Evolutionary conservation across 2,113 vertebrate genomes (phyloP).

Genomic region (Hymenochirus boettgeri): DNA sequence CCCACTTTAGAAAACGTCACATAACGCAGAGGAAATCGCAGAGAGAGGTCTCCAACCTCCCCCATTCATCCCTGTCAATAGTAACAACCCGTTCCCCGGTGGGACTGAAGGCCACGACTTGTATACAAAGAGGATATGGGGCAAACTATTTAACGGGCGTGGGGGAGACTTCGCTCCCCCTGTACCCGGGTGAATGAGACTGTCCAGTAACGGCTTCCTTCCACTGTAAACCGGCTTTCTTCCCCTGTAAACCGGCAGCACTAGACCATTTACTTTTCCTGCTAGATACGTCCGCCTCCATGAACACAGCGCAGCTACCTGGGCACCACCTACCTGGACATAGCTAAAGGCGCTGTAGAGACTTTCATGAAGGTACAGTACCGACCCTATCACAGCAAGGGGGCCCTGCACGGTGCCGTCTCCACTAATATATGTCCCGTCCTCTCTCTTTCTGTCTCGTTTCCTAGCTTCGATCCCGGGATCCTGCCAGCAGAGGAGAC

Average conservation of each 20-base stretch:
- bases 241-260: conserved; percentile 63
- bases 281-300: conserved; percentile 91
- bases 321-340: conserved; percentile 92
- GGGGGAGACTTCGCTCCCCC: not conserved
- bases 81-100: not conserved
- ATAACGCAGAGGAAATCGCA: not conserved
- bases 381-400: conserved; percentile 14
- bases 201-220: conserved; percentile 9
- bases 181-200: not conserved
- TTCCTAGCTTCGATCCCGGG: conserved; percentile 71
- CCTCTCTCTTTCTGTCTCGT: conserved; percentile 59
- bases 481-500: conserved; percentile 86
- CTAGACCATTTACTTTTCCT: conserved; percentile 91
- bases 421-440: not conserved
- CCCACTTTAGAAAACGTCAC: conserved; percentile 6
- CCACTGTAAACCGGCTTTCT: conserved; percentile 49
- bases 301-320: conserved; percentile 93
- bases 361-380: conserved; percentile 91
- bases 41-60: not conserved
- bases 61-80: not conserved
- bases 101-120: too few relatives aligned
- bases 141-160: not conserved
- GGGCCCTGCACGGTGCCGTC: not conserved
- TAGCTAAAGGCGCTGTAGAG: conserved; percentile 92
- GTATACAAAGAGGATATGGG: conserved; percentile 8